A percentile compares a stretch with the other conserved stretches of the same genome.
These are phyloP conservation scores for Orientallactaga bullata DNA, from an alignment of 2,113 vertebrate species.

Conservation along the genomic window DNA sequence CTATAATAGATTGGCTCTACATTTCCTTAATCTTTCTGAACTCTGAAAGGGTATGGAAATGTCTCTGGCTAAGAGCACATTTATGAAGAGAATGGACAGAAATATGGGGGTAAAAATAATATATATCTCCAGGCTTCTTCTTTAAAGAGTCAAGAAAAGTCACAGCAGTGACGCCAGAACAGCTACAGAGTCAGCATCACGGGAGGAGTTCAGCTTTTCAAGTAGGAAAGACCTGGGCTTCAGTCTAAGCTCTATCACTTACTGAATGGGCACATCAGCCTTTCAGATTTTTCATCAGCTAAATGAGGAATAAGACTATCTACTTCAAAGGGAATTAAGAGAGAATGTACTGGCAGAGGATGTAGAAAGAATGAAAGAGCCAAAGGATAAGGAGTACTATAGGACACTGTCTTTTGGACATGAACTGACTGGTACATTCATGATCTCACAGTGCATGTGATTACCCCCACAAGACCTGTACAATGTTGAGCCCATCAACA, in stretches of 20 bases:
- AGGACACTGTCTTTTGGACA: too few species aligned
- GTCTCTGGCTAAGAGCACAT: constrained; percentile 42
- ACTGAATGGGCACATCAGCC: neutral
- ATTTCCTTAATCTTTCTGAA: constrained; percentile 20
- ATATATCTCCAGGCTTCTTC: neutral
- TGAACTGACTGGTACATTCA: too few species aligned
- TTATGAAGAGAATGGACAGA: constrained; percentile 35
- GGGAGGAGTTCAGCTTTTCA: neutral
- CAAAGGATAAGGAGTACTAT: too few species aligned
- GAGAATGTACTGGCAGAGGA: neutral
- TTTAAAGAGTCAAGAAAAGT: constrained; percentile 39
- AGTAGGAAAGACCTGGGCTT: constrained; percentile 5
- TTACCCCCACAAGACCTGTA: too few species aligned
- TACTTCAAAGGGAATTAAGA: constrained; percentile 42
- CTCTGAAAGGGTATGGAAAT: neutral
- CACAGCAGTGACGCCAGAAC: neutral
- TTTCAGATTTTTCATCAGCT: constrained; percentile 57
- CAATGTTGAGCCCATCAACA: too few species aligned
- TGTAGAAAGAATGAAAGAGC: too few species aligned
- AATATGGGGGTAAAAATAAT: constrained; percentile 17
- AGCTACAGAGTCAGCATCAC: neutral
- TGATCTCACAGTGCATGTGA: too few species aligned
- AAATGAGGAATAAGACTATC: neutral
- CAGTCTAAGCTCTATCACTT: constrained; percentile 35
- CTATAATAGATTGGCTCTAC: neutral